These are phyloP conservation scores for Pseudomyrmex concolor DNA, from an alignment of 1,140 invertebrate species.

Conservation along the genomic window DNA sequence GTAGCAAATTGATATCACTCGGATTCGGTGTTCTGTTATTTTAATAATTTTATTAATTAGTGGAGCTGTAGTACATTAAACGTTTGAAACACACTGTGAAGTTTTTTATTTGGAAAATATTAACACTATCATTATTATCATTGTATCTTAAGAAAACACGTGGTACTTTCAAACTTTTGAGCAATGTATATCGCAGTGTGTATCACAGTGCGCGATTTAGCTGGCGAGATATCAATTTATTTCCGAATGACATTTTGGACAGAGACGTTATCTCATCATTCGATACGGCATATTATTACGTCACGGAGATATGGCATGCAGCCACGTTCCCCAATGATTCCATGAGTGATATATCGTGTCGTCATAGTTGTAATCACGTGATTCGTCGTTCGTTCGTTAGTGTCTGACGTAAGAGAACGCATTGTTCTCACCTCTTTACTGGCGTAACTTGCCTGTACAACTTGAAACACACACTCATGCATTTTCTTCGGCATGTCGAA, in stretches of 20 bases:
- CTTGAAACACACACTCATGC: not conserved
- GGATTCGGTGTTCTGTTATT: too few relatives aligned
- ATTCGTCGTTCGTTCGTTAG: slow-evolving; percentile 57
- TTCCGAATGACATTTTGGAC: not conserved
- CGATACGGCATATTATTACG: slow-evolving; percentile 11
- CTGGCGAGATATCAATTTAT: not conserved
- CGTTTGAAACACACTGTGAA: too few relatives aligned
- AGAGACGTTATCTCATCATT: not conserved
- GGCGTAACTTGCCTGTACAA: slow-evolving; percentile 25
- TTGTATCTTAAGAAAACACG: too few relatives aligned
- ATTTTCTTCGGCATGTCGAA: slow-evolving; percentile 22
- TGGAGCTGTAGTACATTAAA: too few relatives aligned
- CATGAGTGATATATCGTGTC: slow-evolving; percentile 53
- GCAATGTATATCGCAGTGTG: too few relatives aligned
- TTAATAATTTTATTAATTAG: too few relatives aligned
- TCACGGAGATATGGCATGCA: slow-evolving; percentile 17
- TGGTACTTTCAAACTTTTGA: too few relatives aligned
- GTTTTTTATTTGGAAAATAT: too few relatives aligned
- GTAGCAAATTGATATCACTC: too few relatives aligned
- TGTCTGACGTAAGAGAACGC: slow-evolving; percentile 63
- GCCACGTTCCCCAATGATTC: slow-evolving; percentile 42
- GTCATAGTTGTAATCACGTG: slow-evolving; percentile 67
- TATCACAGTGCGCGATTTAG: not conserved
- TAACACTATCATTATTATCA: too few relatives aligned
- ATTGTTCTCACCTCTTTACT: slow-evolving; percentile 64